Evolutionary conservation across 2,113 vertebrate genomes (phyloP), one percentile per base, ranked within the genome.

Genomic region (Oplegnathus fasciatus): DNA sequence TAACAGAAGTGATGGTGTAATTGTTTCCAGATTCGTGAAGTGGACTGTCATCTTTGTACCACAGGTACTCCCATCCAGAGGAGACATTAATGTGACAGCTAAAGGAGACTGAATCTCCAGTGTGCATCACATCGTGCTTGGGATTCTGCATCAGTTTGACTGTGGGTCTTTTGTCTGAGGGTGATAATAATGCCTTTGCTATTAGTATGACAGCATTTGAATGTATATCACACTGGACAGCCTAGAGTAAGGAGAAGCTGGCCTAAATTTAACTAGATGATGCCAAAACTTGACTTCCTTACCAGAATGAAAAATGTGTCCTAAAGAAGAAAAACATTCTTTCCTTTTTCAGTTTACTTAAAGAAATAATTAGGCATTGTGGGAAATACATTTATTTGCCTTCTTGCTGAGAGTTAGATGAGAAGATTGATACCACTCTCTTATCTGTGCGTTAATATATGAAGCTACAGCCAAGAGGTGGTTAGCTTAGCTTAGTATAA

Each of bases 61-160:
- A 94, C 44, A 5, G 0, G 79, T 91, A 95, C 18, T 83, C 18
- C 94, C 94, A 95, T 77, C 83, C 93, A 74, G 81, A 74, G 0
- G 92, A 94, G 8, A 88, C 50, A 13, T 79, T 92, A 28, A 92
- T 18, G 26, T 89, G 79, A 84, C 94, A 94, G 62, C 26, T 81
- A 50, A 93, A 89, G 46, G 61, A 71, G 15, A 94, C 71, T 0
- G 37, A 15, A 28, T 95, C 94, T 0, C 4, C 64, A 5, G 82
- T 82, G 83, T 94, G 46, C 88, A 93, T 79, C 34, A 61, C 34
- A 5, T 40, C 22, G 24, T 86, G 9, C 0, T 20, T 1, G 0
- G 91, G 93, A 61, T 64, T 24, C 73, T 88, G 84, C 18, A 11
- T 24, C 78, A 94, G 82, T n/a, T 11, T 46, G 42, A 79, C 80